Base-by-base conservation (phyloP, 2,113 vertebrate species). In the Drymodes brunneopygia region DNA sequence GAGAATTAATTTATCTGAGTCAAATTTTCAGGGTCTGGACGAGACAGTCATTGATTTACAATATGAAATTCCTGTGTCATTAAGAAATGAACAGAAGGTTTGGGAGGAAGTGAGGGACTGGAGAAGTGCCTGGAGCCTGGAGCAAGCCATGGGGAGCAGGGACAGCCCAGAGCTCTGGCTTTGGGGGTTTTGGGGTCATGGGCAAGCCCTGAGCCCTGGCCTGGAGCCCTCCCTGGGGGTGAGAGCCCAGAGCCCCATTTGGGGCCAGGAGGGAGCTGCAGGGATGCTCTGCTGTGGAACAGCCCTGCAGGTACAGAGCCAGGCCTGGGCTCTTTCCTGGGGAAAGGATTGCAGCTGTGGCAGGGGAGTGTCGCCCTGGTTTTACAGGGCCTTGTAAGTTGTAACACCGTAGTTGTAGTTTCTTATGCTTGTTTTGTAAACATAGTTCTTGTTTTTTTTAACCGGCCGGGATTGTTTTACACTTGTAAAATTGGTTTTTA, bases 11-110 rank as follows among this genome's bases (percentile, higher is more conserved):
- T 93, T 90, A 38, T 66, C 42, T 22, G 33, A 73, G 81, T 53
- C 64, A 64, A 73, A 60, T 70, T 78, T 83, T 61, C 64, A 58
- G 51, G 73, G 28, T 72, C 86, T 70, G 81, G 73, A 72, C 82
- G 81, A 78, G 84, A 62, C 28, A 71, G 54, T 15, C 45, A 81
- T 92, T 77, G 88, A 92, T 96, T 91, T 94, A 20, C 66, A 96
- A 47, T 48, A 48, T 36, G 82, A 88, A 53, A 72, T 88, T 94
- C 64, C 40, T 61, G 33, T 35, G 57, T 61, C 40, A 89, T 92
- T 84, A 75, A 85, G 72, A 83, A 90, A 86, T n/a, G 42, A 87
- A 91, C 61, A 72, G 45, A 86, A 72, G 54, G 29, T 81, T 80
- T 80, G 44, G 86, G 67, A 89, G 42, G 35, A 94, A 27, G 5